These are phyloP conservation scores for Octomys mimax DNA, from an alignment of 2,797 vertebrate species.

Conservation along the genomic window DNA sequence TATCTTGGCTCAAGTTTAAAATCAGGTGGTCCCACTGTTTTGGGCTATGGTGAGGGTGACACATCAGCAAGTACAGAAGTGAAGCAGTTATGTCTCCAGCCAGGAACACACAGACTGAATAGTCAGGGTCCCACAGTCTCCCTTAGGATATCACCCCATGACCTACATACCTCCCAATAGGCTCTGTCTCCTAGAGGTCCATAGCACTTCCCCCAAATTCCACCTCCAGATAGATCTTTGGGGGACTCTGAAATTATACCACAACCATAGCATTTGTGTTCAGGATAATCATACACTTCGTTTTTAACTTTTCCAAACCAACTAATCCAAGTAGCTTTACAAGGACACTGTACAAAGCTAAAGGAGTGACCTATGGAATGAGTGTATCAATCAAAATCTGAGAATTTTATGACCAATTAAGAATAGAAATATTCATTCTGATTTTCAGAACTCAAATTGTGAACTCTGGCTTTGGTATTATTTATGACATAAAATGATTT, in stretches of 20 bases:
- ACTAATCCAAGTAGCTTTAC: background rate
- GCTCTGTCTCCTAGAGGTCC: background rate
- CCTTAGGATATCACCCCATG: background rate
- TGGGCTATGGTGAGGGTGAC: background rate
- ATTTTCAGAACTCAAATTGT: background rate
- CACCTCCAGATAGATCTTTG: background rate
- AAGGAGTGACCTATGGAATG: background rate
- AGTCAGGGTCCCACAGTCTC: background rate
- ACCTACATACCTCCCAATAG: background rate
- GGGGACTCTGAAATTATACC: background rate
- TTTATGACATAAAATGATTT: slow-evolving; percentile 32
- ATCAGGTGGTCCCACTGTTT: background rate
- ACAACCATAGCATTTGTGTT: background rate
- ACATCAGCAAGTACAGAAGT: background rate
- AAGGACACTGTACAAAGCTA: background rate
- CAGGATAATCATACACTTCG: background rate
- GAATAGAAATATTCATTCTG: background rate
- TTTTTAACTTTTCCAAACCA: slow-evolving; percentile 19
- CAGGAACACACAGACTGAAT: background rate
- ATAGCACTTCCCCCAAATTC: background rate
- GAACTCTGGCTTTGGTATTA: background rate
- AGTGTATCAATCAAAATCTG: background rate
- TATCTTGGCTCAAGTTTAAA: background rate
- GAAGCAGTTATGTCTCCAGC: background rate
- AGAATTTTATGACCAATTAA: slow-evolving; percentile 4